Conservation (phyloP, 2,113 vertebrate genomes). For the Myiopsitta monachus region DNA sequence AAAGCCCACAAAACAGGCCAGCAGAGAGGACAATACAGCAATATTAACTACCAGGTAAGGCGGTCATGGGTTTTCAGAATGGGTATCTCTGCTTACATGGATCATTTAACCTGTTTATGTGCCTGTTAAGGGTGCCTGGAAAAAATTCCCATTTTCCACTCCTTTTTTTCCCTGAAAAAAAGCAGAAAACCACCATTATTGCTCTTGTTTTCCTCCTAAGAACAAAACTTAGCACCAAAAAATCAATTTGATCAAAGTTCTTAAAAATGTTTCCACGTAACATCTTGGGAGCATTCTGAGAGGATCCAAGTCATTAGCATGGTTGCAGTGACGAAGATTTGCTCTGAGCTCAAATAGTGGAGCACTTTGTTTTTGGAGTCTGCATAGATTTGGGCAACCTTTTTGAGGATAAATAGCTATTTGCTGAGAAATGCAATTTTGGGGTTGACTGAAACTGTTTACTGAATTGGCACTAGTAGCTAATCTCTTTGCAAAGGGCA, state of each 20-base stretch:
- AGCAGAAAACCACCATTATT: background rate
- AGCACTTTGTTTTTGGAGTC: background rate
- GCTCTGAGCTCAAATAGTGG: background rate
- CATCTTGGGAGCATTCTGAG: background rate
- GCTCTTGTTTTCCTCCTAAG: background rate
- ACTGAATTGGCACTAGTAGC: background rate
- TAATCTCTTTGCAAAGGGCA: background rate
- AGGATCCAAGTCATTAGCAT: background rate
- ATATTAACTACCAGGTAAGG: background rate
- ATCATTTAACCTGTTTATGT: background rate
- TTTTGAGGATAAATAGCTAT: background rate
- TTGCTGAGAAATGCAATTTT: slow-evolving; percentile 48
- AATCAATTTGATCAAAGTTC: background rate
- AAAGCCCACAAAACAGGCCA: background rate
- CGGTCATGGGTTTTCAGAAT: background rate
- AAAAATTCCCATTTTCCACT: background rate
- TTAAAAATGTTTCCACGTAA: background rate
- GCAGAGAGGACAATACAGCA: background rate
- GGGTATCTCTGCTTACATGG: background rate
- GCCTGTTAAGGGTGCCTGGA: background rate
- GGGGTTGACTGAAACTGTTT: slow-evolving; percentile 15
- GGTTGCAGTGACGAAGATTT: background rate
- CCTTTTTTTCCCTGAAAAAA: background rate
- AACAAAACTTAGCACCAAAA: background rate
- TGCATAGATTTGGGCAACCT: background rate